Conservation (phyloP, 2,797 vertebrate species). For the Lithobates pipiens region DNA sequence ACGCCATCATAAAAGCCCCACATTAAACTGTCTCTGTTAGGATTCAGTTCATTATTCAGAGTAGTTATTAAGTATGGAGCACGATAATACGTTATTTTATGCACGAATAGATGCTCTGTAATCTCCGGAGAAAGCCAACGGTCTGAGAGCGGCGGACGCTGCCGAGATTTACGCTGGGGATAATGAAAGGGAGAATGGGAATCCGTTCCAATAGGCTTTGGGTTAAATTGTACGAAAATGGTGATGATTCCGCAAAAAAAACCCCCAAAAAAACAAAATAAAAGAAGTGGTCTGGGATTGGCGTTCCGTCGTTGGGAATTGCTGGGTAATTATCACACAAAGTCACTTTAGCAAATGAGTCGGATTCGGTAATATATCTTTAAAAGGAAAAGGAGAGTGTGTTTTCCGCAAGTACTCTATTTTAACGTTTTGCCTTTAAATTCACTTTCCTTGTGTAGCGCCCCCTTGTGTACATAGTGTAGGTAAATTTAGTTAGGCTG, state of each 20-base stretch:
- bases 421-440: too few species aligned
- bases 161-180: conserved; percentile 30
- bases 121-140: conserved; percentile 26
- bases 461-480: too few species aligned
- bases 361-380: neutral
- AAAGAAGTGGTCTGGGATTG: conserved; percentile 10
- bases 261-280: neutral
- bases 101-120: conserved; percentile 47
- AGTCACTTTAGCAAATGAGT: conserved; percentile 21
- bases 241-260: conserved; percentile 13
- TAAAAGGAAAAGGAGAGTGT: too few species aligned
- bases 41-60: conserved; percentile 57
- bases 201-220: conserved; percentile 18
- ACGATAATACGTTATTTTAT: conserved; percentile 56
- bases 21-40: conserved; percentile 39
- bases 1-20: conserved; percentile 11
- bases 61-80: conserved; percentile 50
- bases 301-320: conserved; percentile 2
- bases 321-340: conserved; percentile 23
- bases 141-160: conserved; percentile 3
- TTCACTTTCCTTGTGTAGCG: too few species aligned
- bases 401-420: too few species aligned
- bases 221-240: conserved; percentile 26
- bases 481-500: too few species aligned
- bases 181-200: conserved; percentile 37